These are phyloP conservation scores for Taeniopygia guttata DNA, from an alignment of 2,797 vertebrate genomes.

Conservation along the genomic window DNA sequence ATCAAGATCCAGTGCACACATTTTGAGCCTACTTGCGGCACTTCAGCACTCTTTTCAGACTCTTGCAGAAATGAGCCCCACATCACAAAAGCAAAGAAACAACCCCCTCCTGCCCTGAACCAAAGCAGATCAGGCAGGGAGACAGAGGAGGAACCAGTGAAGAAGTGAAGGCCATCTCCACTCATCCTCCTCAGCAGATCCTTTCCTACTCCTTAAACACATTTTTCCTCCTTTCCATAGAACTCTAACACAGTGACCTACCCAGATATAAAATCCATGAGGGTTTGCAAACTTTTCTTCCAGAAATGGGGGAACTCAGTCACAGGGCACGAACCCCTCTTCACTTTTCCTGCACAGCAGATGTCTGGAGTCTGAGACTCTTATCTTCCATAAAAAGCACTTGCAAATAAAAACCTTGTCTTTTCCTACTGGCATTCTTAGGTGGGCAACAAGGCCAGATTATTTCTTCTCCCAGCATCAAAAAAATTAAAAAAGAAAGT, in stretches of 20 bases:
- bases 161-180: neutral
- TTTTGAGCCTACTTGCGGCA: neutral
- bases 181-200: neutral
- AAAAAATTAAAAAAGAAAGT: neutral
- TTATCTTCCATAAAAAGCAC: neutral
- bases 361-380: neutral
- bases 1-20: neutral
- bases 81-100: neutral
- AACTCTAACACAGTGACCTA: neutral
- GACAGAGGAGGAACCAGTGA: neutral
- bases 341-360: neutral
- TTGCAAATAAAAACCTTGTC: neutral
- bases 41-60: neutral
- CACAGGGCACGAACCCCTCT: neutral
- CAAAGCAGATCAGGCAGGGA: neutral
- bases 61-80: neutral
- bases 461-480: neutral
- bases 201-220: neutral
- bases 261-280: neutral
- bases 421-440: neutral
- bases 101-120: rapidly evolving
- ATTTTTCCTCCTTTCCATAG: neutral
- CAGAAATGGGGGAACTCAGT: neutral
- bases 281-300: neutral
- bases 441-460: neutral